Evolutionary conservation across 2,113 vertebrate genomes (phyloP).

Genomic region (Acrocephalus arundinaceus): DNA sequence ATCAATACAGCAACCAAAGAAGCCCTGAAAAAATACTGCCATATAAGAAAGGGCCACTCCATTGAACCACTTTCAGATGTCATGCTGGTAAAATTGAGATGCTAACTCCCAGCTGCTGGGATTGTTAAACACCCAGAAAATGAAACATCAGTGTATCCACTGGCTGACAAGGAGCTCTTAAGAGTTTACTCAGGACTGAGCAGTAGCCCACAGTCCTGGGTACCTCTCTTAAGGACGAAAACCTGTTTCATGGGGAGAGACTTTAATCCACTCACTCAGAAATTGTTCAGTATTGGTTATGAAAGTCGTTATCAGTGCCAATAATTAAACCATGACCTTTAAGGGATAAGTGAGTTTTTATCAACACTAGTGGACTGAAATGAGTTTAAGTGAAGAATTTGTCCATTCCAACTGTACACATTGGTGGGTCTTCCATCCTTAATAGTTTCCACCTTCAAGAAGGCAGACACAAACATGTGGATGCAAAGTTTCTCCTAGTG

Average conservation of each 20-base stretch:
- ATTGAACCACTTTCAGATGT: neutral
- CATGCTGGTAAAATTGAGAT: neutral
- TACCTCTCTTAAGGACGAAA: neutral
- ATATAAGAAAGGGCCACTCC: neutral
- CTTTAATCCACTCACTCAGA: neutral
- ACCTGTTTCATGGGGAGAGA: neutral
- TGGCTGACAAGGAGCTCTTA: neutral
- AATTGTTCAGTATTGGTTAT: neutral
- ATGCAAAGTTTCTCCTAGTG: neutral
- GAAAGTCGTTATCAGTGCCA: rapidly evolving
- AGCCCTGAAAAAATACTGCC: neutral
- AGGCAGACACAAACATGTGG: neutral
- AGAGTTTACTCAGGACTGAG: neutral
- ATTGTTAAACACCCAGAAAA: slow-evolving; percentile 16
- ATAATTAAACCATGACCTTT: neutral
- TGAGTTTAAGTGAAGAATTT: neutral
- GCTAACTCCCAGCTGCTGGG: neutral
- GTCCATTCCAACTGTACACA: neutral
- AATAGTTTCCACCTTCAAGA: neutral
- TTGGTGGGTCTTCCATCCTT: neutral
- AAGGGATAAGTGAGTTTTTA: neutral
- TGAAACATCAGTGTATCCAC: neutral
- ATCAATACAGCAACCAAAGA: neutral
- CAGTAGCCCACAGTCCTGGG: neutral
- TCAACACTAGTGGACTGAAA: neutral